A percentile compares a stretch with the other conserved stretches of the same genome.
Evolutionary conservation across 2,888 invertebrate genomes (phyloP).

Genomic region (Bruchidius siliquastri): DNA sequence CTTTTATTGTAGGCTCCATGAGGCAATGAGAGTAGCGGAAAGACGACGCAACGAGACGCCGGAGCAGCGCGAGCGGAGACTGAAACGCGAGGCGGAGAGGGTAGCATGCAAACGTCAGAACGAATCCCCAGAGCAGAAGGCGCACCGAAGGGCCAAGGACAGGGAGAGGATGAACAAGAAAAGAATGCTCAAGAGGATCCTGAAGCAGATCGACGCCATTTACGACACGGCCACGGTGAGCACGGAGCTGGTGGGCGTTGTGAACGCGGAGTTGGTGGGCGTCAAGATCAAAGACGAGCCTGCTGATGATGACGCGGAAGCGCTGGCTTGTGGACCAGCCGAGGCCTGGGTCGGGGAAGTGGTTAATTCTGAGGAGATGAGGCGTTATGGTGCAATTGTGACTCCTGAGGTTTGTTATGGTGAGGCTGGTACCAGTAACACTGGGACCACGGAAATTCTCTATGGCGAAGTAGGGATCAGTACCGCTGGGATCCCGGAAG

Average conservation of each 20-base stretch:
- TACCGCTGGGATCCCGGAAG: too few species aligned
- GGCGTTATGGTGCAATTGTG: background rate
- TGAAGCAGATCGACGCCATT: background rate
- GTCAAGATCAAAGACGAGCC: background rate
- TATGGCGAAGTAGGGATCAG: too few species aligned
- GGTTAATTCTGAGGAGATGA: too few species aligned
- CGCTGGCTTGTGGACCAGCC: background rate
- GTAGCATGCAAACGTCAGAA: background rate
- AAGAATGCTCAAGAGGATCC: background rate
- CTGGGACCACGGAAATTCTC: too few species aligned
- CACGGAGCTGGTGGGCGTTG: background rate
- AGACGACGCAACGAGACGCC: background rate
- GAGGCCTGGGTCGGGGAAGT: background rate
- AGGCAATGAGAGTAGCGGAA: background rate
- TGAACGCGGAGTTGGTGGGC: background rate
- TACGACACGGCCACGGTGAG: background rate
- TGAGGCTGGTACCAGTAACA: too few species aligned
- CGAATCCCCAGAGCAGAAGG: background rate
- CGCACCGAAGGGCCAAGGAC: background rate
- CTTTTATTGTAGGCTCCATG: background rate
- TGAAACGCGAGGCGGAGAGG: background rate
- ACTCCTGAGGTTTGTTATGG: background rate
- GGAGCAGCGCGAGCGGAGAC: background rate
- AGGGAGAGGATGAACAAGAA: background rate
- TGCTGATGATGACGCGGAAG: background rate